These are phyloP conservation scores for Troides aeacus DNA, from an alignment of 2,888 invertebrate species.

Conservation along the genomic window DNA sequence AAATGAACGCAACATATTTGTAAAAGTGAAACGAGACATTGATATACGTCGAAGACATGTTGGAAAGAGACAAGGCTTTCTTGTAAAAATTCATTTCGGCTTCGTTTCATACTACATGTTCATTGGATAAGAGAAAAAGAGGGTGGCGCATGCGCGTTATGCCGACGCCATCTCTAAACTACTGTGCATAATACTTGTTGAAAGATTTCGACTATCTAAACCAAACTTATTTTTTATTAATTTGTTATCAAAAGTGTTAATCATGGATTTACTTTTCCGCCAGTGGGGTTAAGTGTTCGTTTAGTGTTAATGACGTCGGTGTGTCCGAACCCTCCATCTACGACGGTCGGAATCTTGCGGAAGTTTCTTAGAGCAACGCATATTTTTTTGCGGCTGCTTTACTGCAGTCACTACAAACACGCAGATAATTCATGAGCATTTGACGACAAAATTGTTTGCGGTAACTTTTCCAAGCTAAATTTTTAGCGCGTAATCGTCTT, in stretches of 20 bases:
- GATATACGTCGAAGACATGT: conserved; percentile 15
- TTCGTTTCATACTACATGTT: conserved; percentile 57
- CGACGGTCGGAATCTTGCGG: conserved; percentile 66
- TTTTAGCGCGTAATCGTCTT: conserved; percentile 43
- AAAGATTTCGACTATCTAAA: conserved; percentile 58
- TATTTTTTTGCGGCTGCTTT: conserved; percentile 74
- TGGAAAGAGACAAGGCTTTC: conserved; percentile 39
- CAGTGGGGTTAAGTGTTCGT: conserved; percentile 56
- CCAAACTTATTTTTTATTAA: conserved; percentile 56
- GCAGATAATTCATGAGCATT: conserved; percentile 62
- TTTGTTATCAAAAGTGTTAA: conserved; percentile 60
- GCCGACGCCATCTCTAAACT: conserved; percentile 80
- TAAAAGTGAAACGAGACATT: conserved; percentile 23
- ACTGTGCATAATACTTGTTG: conserved; percentile 65
- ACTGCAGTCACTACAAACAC: conserved; percentile 52
- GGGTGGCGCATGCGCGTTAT: conserved; percentile 80
- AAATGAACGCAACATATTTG: conserved; percentile 28
- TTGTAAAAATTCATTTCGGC: conserved; percentile 55
- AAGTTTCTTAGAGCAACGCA: conserved; percentile 77
- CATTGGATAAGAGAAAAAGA: conserved; percentile 67
- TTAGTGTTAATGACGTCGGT: conserved; percentile 49
- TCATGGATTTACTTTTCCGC: conserved; percentile 60
- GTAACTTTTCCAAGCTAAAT: conserved; percentile 57
- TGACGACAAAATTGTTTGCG: conserved; percentile 56
- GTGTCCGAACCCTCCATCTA: conserved; percentile 50